Evolutionary conservation across 1,140 invertebrate species (phyloP), one percentile per base, ranked within the genome.

Genomic region (Danaus plexippus): DNA sequence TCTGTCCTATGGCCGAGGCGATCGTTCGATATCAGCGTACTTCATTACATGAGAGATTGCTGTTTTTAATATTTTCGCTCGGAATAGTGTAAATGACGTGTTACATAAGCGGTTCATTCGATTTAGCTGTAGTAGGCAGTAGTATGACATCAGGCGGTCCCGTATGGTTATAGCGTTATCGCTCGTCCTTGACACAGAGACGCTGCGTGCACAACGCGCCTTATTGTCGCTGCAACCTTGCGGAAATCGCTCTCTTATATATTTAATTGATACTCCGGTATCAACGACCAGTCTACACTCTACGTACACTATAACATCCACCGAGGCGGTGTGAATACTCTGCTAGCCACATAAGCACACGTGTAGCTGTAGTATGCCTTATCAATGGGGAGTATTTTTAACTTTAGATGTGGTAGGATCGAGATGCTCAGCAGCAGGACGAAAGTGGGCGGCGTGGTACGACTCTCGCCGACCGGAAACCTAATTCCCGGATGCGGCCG

Each of bases 401-500:
- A 32, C 22, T 32, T 32, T 6, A 8, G 22, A 32, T 32, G 7
- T 32, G 22, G 4, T 8, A 22, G 12, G 43, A 52, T 9, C 18
- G 15, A 47, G 61, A 60, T 53, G 61, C 59, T 57, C 60, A 59
- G 61, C 69, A 67, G 61, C 73, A 80, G 75, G 73, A 82, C 69
- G 73, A 80, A 78, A 77, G 83, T 83, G 77, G 80, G 77, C 76
- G 77, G 76, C 68, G 71, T 74, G 70, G 68, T 69, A 67, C 65
- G 69, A 76, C 80, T 81, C 81, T 82, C 77, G 74, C 67, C 79
- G 70, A 69, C 79, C 80, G 83, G 83, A 86, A 86, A 86, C 73
- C 78, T 77, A 83, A 86, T 86, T 86, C 80, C 83, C 83, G 80
- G 83, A 86, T 86, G 83, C 74, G 80, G 83, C 74, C 73, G 66